phyloP scores from a whole-genome alignment of 2,797 vertebrate species.

The Zalophus californianus region DNA sequence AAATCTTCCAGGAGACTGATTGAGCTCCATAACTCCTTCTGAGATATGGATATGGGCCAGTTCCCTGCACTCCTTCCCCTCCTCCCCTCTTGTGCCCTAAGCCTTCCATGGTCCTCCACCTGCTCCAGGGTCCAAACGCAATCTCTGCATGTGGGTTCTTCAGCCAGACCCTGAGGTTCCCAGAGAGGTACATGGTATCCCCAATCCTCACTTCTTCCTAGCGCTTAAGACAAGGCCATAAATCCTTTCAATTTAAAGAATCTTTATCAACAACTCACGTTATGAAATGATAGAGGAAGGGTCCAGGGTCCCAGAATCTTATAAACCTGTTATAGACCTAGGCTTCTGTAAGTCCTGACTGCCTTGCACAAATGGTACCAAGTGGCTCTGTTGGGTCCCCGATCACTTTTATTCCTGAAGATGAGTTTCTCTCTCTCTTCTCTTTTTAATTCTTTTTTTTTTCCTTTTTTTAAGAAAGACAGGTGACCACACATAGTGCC shows the following conservation, averaged over 20 bases:
- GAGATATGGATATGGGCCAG: not conserved
- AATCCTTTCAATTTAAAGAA: not conserved
- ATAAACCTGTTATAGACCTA: not conserved
- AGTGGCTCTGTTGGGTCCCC: not conserved
- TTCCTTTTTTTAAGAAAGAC: not conserved
- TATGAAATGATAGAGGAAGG: not conserved
- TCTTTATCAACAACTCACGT: not conserved
- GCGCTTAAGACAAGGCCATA: not conserved
- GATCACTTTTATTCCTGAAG: not conserved
- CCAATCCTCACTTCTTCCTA: not conserved
- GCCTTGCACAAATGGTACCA: not conserved
- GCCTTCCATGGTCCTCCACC: not conserved
- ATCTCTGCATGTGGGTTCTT: not conserved
- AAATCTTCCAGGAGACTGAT: not conserved
- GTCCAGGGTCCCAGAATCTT: not conserved
- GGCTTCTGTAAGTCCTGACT: not conserved
- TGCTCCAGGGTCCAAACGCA: not conserved
- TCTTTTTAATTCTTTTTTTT: not conserved
- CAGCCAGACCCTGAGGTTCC: not conserved
- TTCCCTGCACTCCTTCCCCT: not conserved
- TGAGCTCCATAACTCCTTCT: not conserved
- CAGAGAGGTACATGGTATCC: no score
- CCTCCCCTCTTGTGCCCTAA: not conserved
- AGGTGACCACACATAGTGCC: not conserved
- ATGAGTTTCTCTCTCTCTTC: not conserved